Evolutionary conservation across 2,797 vertebrate genomes (phyloP), one percentile per base, ranked within the genome.

Genomic region (Lepilemur septentrionalis): DNA sequence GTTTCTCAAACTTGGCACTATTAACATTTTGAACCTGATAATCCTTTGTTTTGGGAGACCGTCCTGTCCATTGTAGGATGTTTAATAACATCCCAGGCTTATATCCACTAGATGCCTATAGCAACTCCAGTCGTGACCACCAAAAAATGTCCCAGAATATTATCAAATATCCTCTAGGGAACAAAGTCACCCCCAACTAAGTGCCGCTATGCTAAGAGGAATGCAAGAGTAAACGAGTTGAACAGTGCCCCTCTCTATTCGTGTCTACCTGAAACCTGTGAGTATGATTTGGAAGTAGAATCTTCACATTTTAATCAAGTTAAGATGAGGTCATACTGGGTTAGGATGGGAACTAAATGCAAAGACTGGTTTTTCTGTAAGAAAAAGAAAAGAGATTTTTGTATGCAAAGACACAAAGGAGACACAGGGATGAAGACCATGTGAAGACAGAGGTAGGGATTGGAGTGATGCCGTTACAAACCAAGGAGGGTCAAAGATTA

Each of bases 201-300:
- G 11, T 30, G 7, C 20, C 57, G 35, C 8, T 30, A 18, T 2
- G 59, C 23, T 72, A 61, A 80, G 8, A 23, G 5, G 57, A 80
- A 73, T 13, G n/a, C 11, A 65, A 14, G 35, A 8, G 8, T 1
- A 0, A 8, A 25, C 0, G 1, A 20, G 8, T 38, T 52, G 13
- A 75, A 32, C 25, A 55, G 6, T 7, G 6, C 1, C 5, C 5
- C 1, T 4, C 9, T 5, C 10, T 55, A 65, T 28, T 73, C 22
- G 4, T 17, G 9, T 61, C 25, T 32, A 43, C 50, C 30, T 69
- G 10, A 15, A 89, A 46, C 12, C n/a, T 57, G 3, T 30, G 15
- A 85, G 23, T 18, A 2, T 50, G 50, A 70, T 7, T 59, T 84
- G 87, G 18, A 91, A 91, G 30, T 22, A 79, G 0, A 15, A 1